These are phyloP conservation scores for Decapterus maruadsi DNA, from an alignment of 2,797 vertebrate species.

Conservation along the genomic window DNA sequence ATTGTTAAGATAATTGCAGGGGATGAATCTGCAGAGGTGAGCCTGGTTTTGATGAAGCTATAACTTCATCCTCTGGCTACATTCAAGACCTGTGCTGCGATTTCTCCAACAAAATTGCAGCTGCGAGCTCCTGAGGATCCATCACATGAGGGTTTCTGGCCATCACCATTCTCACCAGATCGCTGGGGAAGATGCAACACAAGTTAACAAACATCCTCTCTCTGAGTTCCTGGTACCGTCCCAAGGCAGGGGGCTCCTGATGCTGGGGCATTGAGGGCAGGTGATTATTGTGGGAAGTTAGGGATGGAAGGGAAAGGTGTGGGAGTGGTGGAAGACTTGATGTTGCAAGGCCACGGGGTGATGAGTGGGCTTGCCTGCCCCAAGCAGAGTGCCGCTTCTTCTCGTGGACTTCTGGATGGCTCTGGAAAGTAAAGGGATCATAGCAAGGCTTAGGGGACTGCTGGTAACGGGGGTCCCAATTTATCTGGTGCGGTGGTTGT, in stretches of 20 bases:
- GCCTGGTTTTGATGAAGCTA: not conserved
- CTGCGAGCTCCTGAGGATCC: slow-evolving; percentile 96
- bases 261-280: slow-evolving; percentile 50
- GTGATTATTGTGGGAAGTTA: slow-evolving; percentile 39
- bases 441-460: slow-evolving; percentile 89
- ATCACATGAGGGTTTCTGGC: slow-evolving; percentile 92
- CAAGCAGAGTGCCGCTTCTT: slow-evolving; percentile 88
- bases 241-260: slow-evolving; percentile 82
- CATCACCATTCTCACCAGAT: slow-evolving; percentile 94
- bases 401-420: slow-evolving; percentile 87
- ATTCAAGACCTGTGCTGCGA: slow-evolving; percentile 89
- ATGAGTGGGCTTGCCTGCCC: slow-evolving; percentile 56
- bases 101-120: slow-evolving; percentile 94
- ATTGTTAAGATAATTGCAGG: slow-evolving; percentile 12
- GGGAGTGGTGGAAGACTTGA: slow-evolving; percentile 34
- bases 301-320: slow-evolving; percentile 46
- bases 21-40: slow-evolving; percentile 18
- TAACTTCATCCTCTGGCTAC: slow-evolving; percentile 4
- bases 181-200: slow-evolving; percentile 95
- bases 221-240: slow-evolving; percentile 88
- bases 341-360: slow-evolving; percentile 46
- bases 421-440: slow-evolving; percentile 90
- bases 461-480: slow-evolving; percentile 89
- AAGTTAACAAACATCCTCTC: slow-evolving; percentile 93
- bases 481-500: slow-evolving; percentile 77